phyloP scores from a whole-genome alignment of 2,888 invertebrate genomes.

The Apocheima hispidaria region DNA sequence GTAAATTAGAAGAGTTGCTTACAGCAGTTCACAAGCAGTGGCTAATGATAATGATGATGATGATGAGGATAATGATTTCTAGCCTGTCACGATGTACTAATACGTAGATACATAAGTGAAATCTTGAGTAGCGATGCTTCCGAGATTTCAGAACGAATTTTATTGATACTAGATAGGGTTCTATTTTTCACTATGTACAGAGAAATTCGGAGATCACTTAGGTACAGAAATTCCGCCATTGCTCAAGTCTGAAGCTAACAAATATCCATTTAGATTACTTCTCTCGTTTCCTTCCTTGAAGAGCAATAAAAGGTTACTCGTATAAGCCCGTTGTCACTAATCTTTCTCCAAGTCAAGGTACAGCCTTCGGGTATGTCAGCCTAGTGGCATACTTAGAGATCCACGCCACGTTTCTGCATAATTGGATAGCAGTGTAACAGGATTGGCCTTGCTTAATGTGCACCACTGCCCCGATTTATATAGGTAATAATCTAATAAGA shows the following conservation, averaged over 20 bases:
- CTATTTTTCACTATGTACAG: no score
- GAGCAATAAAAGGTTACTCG: conserved; percentile 17
- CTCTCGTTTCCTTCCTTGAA: conserved; percentile 12
- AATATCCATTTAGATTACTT: conserved; percentile 4
- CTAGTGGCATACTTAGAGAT: conserved; percentile 28
- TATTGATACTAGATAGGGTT: no score
- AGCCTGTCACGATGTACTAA: no score
- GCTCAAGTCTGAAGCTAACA: not conserved
- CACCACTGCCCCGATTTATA: conserved; percentile 47
- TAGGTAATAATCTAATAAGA: conserved; percentile 70
- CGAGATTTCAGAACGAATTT: no score
- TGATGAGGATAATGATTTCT: no score
- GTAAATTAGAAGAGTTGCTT: no score
- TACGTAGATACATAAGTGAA: no score
- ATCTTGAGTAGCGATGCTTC: no score
- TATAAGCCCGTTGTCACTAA: conserved; percentile 38
- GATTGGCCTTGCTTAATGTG: conserved; percentile 68
- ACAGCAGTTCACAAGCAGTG: no score
- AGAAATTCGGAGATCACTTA: no score
- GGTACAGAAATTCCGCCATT: no score
- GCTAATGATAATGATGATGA: no score
- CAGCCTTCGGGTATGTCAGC: conserved; percentile 46
- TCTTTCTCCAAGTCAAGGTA: conserved; percentile 63
- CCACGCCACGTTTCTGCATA: conserved; percentile 49
- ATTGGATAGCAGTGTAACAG: conserved; percentile 72